phyloP scores from a whole-genome alignment of 2,888 invertebrate species.

The Drosophila rubida region DNA sequence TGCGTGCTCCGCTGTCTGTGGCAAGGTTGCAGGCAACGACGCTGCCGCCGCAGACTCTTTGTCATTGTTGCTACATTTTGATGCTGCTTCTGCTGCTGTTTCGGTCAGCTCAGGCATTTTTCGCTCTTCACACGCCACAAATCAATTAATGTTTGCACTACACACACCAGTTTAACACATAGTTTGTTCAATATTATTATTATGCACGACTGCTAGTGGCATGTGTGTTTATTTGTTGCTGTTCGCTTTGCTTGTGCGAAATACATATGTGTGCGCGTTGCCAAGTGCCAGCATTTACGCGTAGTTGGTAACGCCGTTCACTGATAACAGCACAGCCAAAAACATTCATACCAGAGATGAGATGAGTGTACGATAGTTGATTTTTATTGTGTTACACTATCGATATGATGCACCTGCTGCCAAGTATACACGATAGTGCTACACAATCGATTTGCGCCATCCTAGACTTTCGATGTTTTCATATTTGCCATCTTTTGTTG shows the following conservation, averaged over 20 bases:
- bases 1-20: conserved; percentile 19
- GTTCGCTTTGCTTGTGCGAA: conserved; percentile 48
- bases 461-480: neutral
- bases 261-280: conserved; percentile 50
- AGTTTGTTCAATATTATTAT: conserved; percentile 17
- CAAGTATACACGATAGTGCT: neutral
- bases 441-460: neutral
- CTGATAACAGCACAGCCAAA: conserved; percentile 44
- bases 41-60: conserved; percentile 33
- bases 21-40: conserved; percentile 31
- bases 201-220: conserved; percentile 10
- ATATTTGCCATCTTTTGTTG: conserved; percentile 21
- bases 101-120: conserved; percentile 34
- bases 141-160: conserved; percentile 13
- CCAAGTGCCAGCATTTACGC: conserved; percentile 33
- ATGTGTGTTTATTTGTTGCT: conserved; percentile 51
- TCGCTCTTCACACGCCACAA: conserved; percentile 7
- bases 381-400: neutral
- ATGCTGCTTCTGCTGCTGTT: conserved; percentile 8
- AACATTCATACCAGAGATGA: conserved; percentile 27
- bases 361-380: neutral
- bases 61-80: conserved; percentile 39
- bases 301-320: conserved; percentile 48
- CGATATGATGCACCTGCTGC: neutral
- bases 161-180: conserved; percentile 33